Evolutionary conservation across 2,888 invertebrate genomes (phyloP).

Genomic region (Rhagonycha lutea): DNA sequence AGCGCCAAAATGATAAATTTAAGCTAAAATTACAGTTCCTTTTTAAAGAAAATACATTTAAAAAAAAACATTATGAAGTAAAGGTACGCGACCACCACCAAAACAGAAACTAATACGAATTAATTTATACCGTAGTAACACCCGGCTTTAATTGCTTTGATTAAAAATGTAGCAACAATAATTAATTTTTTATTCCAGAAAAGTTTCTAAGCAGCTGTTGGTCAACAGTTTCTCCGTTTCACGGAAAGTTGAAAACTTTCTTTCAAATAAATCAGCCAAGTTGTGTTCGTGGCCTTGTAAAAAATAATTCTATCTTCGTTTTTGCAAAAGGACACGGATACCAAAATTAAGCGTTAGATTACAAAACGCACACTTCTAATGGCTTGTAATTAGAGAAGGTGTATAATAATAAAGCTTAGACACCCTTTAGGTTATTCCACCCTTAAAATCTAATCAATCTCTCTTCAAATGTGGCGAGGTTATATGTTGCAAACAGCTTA

Average conservation of each 20-base stretch:
- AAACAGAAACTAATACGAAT: background rate
- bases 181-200: background rate
- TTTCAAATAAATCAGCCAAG: background rate
- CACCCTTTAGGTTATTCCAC: background rate
- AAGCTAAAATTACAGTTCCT: background rate
- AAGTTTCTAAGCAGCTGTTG: background rate
- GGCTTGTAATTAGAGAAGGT: background rate
- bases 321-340: background rate
- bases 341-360: background rate
- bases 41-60: background rate
- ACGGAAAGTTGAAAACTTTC: background rate
- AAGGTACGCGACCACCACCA: background rate
- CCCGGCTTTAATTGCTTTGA: background rate
- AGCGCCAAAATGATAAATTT: slow-evolving; percentile 48
- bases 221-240: background rate
- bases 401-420: background rate
- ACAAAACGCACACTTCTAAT: background rate
- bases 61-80: background rate
- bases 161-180: background rate
- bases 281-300: background rate
- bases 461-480: slow-evolving; percentile 13
- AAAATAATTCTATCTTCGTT: background rate
- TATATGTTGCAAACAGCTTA: slow-evolving; percentile 12
- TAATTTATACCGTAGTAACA: slow-evolving; percentile 26
- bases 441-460: slow-evolving; percentile 20